Percentiles rank a stretch among this genome's conserved stretches.
Evolutionary conservation across 1,140 invertebrate genomes (phyloP).

Genomic region (Drosophila subobscura): DNA sequence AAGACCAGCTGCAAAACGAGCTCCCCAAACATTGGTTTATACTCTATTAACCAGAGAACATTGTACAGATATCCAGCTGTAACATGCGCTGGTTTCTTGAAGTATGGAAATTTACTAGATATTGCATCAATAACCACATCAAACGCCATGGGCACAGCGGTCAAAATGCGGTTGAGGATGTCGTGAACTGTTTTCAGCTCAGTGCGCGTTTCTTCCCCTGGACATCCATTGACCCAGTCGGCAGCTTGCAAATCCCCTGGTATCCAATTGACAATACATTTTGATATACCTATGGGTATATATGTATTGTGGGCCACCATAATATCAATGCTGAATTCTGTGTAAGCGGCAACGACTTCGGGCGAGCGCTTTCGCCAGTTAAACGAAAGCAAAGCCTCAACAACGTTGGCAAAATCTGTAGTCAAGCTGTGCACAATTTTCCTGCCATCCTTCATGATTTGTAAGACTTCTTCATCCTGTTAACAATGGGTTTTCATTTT

Average conservation of each 20-base stretch:
- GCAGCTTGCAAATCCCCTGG: conserved; percentile 64
- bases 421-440: conserved; percentile 86
- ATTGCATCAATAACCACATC: conserved; percentile 66
- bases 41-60: conserved; percentile 87
- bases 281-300: conserved; percentile 85
- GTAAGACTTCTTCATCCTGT: conserved; percentile 86
- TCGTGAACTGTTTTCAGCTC: conserved; percentile 66
- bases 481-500: conserved; percentile 1
- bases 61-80: conserved; percentile 88
- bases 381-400: conserved; percentile 87
- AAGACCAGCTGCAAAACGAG: conserved; percentile 88
- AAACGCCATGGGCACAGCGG: conserved; percentile 73
- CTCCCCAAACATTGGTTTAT: conserved; percentile 86
- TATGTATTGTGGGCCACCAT: conserved; percentile 87
- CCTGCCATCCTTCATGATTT: conserved; percentile 85
- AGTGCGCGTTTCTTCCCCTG: conserved; percentile 69
- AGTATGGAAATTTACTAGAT: conserved; percentile 86
- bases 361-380: conserved; percentile 85
- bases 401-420: conserved; percentile 85
- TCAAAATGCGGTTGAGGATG: conserved; percentile 65
- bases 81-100: conserved; percentile 85
- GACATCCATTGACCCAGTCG: conserved; percentile 73
- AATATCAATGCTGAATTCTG: conserved; percentile 87
- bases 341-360: conserved; percentile 85
- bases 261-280: conserved; percentile 85